Conservation (phyloP, 2,888 invertebrate genomes). For the Gymnoscelis rufifasciata region DNA sequence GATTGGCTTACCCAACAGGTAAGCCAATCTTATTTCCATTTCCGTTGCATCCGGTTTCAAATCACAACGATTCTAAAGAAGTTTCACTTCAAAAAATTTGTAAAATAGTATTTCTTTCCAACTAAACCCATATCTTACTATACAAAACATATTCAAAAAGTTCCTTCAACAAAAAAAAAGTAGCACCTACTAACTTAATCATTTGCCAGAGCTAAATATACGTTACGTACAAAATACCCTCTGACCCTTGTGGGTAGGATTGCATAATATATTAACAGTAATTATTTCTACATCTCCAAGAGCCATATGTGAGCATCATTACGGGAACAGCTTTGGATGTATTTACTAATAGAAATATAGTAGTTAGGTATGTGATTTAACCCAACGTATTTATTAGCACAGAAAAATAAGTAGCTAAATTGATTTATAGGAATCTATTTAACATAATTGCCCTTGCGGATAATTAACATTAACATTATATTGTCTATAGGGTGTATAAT, state of each 20-base stretch:
- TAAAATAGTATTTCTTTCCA: not conserved
- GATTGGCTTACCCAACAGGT: too few species aligned
- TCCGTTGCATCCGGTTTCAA: too few species aligned
- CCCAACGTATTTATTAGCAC: too few species aligned
- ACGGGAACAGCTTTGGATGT: not conserved
- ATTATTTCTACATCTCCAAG: slow-evolving; percentile 5
- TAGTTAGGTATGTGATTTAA: not conserved
- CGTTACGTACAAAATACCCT: slow-evolving; percentile 53
- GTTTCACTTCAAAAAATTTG: too few species aligned
- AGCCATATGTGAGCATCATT: not conserved
- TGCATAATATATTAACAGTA: slow-evolving; percentile 6
- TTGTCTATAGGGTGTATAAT: too few species aligned
- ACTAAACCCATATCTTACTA: not conserved
- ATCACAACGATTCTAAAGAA: too few species aligned
- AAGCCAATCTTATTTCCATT: too few species aligned
- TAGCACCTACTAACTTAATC: slow-evolving; percentile 27
- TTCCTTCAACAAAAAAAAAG: not conserved
- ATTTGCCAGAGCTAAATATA: slow-evolving; percentile 36
- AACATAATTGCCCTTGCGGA: too few species aligned
- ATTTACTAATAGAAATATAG: not conserved
- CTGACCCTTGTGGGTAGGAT: slow-evolving; percentile 40
- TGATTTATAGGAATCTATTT: too few species aligned
- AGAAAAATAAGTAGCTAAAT: too few species aligned
- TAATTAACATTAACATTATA: too few species aligned
- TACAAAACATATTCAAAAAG: not conserved